phyloP scores from a whole-genome alignment of 2,888 invertebrate species.

The Helobdella robusta region DNA sequence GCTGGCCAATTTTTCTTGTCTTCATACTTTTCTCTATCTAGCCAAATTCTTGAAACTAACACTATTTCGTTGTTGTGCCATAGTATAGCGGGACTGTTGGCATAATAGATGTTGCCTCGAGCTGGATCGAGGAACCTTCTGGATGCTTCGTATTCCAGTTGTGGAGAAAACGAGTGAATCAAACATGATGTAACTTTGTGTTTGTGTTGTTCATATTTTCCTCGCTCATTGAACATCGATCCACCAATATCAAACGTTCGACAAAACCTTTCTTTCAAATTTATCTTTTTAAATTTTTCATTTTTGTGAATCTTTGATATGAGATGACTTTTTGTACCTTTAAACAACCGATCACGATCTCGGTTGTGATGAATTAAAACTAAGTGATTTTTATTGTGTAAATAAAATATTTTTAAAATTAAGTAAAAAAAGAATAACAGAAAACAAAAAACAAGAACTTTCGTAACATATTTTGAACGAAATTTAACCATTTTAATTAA shows the following conservation, averaged over 20 bases:
- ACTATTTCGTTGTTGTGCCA: conserved; percentile 35
- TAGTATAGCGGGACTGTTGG: conserved; percentile 37
- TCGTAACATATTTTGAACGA: no score
- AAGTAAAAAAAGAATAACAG: no score
- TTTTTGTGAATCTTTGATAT: no score
- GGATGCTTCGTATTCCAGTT: conserved; percentile 35
- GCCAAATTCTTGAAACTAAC: conserved; percentile 37
- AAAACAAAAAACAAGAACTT: no score
- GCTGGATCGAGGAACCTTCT: conserved; percentile 36
- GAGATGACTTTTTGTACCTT: no score
- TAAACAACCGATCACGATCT: no score
- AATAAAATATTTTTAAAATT: no score
- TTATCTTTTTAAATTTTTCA: not conserved
- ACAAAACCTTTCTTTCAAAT: conserved; percentile 23
- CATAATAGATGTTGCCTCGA: conserved; percentile 35
- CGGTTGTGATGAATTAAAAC: no score
- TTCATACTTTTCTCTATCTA: conserved; percentile 37
- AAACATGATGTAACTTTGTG: conserved; percentile 28
- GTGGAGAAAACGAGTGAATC: conserved; percentile 37
- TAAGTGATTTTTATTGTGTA: no score
- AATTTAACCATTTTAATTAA: no score
- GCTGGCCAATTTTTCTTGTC: conserved; percentile 35
- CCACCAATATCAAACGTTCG: conserved; percentile 31
- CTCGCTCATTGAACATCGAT: conserved; percentile 32
- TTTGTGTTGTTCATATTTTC: conserved; percentile 21